Conservation (phyloP, 2,113 vertebrate species). For the Ictalurus furcatus region DNA sequence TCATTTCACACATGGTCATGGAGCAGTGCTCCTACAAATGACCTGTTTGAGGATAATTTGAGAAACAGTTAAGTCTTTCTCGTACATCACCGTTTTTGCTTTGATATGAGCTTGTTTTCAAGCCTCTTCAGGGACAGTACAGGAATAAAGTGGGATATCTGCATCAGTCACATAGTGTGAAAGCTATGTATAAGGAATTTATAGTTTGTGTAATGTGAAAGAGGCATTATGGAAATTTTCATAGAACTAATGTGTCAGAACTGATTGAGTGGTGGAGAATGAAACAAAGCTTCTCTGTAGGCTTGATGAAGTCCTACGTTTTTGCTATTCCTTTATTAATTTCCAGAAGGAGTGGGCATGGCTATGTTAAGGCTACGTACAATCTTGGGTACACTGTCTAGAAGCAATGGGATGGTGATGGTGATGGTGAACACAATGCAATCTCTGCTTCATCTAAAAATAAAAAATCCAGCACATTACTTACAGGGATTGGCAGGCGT, state of each 20-base stretch:
- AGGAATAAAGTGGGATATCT: not conserved
- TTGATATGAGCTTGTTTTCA: not conserved
- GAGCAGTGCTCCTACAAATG: conserved; percentile 30
- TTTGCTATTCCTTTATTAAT: not conserved
- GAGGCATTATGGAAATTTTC: not conserved
- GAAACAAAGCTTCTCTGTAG: not conserved
- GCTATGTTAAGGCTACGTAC: conserved; percentile 16
- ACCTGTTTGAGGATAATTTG: not conserved
- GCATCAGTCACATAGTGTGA: not conserved
- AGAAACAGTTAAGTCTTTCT: not conserved
- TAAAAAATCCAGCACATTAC: conserved; percentile 17
- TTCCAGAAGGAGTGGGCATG: not conserved
- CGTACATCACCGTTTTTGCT: not conserved
- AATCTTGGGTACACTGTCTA: conserved; percentile 31
- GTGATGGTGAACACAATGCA: conserved; percentile 18
- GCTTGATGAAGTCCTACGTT: conserved; percentile 3
- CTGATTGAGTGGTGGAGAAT: conserved; percentile 25
- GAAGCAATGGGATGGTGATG: not conserved
- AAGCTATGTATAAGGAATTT: not conserved
- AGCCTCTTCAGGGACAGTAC: not conserved
- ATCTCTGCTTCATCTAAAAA: conserved; percentile 8
- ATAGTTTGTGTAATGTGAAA: not conserved
- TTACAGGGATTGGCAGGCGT: conserved; percentile 36
- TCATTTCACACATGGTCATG: conserved; percentile 10
- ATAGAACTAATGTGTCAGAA: not conserved